Evolutionary conservation across 1,140 invertebrate species (phyloP), one percentile per base, ranked within the genome.

Genomic region (Mactra quadrangularis): DNA sequence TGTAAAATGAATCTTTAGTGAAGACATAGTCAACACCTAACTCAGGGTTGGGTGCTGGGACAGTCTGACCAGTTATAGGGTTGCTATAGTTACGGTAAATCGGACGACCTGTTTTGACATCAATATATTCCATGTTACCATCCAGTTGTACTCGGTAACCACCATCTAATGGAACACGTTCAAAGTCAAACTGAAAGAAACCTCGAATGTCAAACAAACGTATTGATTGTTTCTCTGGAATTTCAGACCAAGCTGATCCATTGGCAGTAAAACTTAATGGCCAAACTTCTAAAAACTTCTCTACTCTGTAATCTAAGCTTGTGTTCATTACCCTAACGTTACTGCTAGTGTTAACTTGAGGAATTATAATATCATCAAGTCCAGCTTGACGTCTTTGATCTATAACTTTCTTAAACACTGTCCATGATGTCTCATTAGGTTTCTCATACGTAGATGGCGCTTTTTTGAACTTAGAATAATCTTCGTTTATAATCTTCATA

Each of bases 381-480:
- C 79, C 52, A 9, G 60, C 52, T 27, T 45, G 35, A 22, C 86
- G 57, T 47, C 86, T 62, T 53, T 82, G 27, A 38, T 87, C 86
- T 29, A 87, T 83, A 1, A 66, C 68, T 19, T 82, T 60, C 52
- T 87, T 85, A 47, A 87, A 86, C 1, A 45, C 66, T 0, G 82
- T 75, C 86, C 86, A 87, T 1, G 86, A 82, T 1, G 84, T 87
- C 62, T 86, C 82, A 62, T 86, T 86, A 17, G 85, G 84, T n/a
- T 57, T 62, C 19, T 86, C 75, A 35, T 64, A 76, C 22, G n/a
- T 38, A 22, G 19, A 57, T 29, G 86, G 86, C 1, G 86, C 82
- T n/a, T 66, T 15, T 4, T 68, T 11, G 50, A 75, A 86, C 33
- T 83, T 57, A 19, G 78, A 70, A 38, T 62, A 86, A 6, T 84